Conservation (phyloP, 2,888 invertebrate species). For the Lasius fuliginosus region DNA sequence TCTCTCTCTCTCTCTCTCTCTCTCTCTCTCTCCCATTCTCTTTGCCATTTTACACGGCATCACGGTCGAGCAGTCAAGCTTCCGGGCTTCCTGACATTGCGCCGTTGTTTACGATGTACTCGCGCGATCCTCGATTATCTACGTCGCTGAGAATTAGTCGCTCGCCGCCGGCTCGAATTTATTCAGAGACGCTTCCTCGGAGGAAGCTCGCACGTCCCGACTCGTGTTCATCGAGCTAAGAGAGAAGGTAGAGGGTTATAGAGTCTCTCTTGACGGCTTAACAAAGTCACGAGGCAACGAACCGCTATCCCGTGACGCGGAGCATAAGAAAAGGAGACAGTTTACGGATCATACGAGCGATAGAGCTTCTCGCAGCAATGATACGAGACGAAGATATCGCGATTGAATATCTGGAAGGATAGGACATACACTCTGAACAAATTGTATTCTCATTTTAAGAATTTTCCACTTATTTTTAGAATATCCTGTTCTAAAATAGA, state of each 20-base stretch:
- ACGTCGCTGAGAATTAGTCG: conserved; percentile 67
- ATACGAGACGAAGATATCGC: conserved; percentile 25
- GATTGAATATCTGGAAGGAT: neutral
- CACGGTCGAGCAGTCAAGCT: conserved; percentile 8
- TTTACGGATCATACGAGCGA: conserved; percentile 53
- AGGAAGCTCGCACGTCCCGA: conserved; percentile 44
- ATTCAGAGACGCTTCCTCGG: conserved; percentile 45
- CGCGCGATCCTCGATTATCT: conserved; percentile 68
- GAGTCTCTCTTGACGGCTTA: conserved; percentile 61
- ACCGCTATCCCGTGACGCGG: conserved; percentile 54
- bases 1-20: neutral
- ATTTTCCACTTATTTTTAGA: no score
- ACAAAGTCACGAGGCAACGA: conserved; percentile 72
- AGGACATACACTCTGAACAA: neutral
- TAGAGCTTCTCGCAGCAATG: conserved; percentile 35
- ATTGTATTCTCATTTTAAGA: no score
- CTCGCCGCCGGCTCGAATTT: conserved; percentile 61
- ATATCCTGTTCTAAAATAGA: no score
- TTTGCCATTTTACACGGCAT: conserved; percentile 35
- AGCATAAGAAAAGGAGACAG: conserved; percentile 17
- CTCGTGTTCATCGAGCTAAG: conserved; percentile 47
- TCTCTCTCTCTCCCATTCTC: neutral
- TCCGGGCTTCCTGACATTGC: neutral
- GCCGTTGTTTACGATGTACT: conserved; percentile 57
- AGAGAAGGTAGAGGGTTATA: conserved; percentile 21